Base-by-base conservation (phyloP, 2,797 vertebrate genomes). In the Geotrypetes seraphini region DNA sequence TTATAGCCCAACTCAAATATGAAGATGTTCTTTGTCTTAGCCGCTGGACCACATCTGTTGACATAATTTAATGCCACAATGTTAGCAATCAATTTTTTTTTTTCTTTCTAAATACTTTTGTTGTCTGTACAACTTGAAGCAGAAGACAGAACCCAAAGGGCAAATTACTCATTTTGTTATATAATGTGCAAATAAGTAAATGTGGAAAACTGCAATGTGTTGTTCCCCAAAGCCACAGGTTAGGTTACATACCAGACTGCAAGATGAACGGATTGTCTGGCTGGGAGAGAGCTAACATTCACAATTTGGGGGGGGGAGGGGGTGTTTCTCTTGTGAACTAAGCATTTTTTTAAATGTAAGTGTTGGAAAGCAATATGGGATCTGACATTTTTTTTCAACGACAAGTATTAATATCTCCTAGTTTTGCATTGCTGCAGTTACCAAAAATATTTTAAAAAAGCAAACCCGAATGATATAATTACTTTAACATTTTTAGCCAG, bases 1-100 rank as follows among this genome's bases (percentile, higher is more conserved):
- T n/a, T 56, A 20, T 21, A 42, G 54, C 43, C 47, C 63, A 45
- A 36, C 16, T 55, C 43, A 44, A 36, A 57, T 49, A 32, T 63
- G 45, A 59, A 47, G 36, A 23, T 41, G 28, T 14, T 53, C 32
- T 58, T 34, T 38, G 46, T 65, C 44, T 54, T 33, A 44, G 15
- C 27, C 65, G 43, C 38, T 41, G 22, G 25, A 28, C 43, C 28
- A 2, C 69, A 33, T 71, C 54, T 36, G 27, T 39, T 53, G 47
- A 42, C 43, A 38, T 32, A 32, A 53, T 45, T 55, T 43, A 55
- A 57, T 51, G 36, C 27, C 41, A 35, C 33, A 33, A 47, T 8
- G 32, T 57, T 60, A 52, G 36, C 56, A 63, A 51, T 21, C 20
- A 43, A 53, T 50, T 66, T 25, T 56, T 60, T 50, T 66, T 25